Conservation (phyloP, 2,888 invertebrate species). For the Brachyptera risi region DNA sequence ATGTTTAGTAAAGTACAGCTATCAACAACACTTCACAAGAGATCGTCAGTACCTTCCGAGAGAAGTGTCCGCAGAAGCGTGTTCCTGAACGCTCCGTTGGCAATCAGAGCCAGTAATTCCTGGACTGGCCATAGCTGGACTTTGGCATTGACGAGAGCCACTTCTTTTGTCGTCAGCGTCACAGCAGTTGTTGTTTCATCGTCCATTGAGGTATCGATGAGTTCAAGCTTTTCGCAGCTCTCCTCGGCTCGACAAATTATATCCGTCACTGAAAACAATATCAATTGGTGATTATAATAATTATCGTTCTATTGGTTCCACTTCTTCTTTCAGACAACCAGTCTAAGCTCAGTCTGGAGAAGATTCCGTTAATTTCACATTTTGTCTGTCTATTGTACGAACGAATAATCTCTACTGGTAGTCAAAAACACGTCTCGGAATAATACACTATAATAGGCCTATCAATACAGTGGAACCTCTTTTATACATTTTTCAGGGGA, state of each 20-base stretch:
- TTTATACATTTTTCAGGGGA: too few species aligned
- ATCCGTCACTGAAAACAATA: neutral
- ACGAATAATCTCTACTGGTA: too few species aligned
- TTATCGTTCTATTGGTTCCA: too few species aligned
- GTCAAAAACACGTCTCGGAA: too few species aligned
- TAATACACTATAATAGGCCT: too few species aligned
- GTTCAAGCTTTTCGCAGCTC: neutral
- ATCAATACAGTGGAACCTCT: too few species aligned
- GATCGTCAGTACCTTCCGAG: too few species aligned
- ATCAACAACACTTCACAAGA: slow-evolving; percentile 43
- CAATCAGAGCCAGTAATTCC: slow-evolving; percentile 41
- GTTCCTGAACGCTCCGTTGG: neutral
- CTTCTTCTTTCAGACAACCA: too few species aligned
- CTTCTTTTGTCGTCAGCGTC: slow-evolving; percentile 29
- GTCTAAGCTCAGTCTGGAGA: too few species aligned
- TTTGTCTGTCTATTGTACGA: too few species aligned
- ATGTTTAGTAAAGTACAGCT: neutral
- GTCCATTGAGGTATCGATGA: neutral
- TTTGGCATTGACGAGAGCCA: slow-evolving; percentile 39
- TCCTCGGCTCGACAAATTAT: neutral
- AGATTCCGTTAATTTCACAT: too few species aligned
- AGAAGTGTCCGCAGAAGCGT: neutral
- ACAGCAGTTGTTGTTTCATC: neutral
- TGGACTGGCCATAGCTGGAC: slow-evolving; percentile 56
- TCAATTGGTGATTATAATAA: too few species aligned